Base-by-base conservation (phyloP, 2,113 vertebrate genomes). In the Galbula dea region DNA sequence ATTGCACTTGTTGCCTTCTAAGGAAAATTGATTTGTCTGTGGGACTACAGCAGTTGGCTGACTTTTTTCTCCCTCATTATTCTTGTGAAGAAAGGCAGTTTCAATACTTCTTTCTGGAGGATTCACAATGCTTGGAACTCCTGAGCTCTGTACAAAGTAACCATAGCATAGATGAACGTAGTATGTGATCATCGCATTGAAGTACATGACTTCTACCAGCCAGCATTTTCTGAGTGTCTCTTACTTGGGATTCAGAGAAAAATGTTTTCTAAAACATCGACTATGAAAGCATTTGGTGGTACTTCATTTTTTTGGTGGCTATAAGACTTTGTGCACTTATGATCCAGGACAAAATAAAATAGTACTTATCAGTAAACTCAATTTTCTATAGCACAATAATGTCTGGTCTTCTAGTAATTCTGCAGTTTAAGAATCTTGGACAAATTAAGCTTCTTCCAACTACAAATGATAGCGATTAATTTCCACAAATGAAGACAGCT, bases 101-200 rank as follows among this genome's bases (percentile, higher is more conserved):
- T 77, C n/a, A 29, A 4, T 18, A 32, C 41, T 78, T 68, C 55
- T 67, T 76, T 66, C 68, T 76, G 90, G 68, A 86, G 69, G 52
- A 55, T 90, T 65, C 73, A 55, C 45, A 66, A 23, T 41, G 66
- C 81, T 90, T 68, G 92, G 69, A 81, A 37, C 22, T 39, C 8
- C 9, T 0, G 75, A 78, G 67, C 89, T 90, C 97, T 97, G 85
- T 78, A 68, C 32, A 34, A 79, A 95, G 41, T 20, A 87, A 96
- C 30, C 77, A 67, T 4, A 93, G 65, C 52, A 71, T 0, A 71
- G 62, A 43, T 18, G 59, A 2, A 3, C 8, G 27, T 65, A 36
- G 7, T 12, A 17, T 0, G 2, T 49, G n/a, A 20, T 48, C 39
- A 36, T 3, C 48, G 61, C 32, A 41, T 13, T 63, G 13, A 49